Evolutionary conservation across 2,888 invertebrate genomes (phyloP).

Genomic region (Xanthostigma xanthostigma): DNA sequence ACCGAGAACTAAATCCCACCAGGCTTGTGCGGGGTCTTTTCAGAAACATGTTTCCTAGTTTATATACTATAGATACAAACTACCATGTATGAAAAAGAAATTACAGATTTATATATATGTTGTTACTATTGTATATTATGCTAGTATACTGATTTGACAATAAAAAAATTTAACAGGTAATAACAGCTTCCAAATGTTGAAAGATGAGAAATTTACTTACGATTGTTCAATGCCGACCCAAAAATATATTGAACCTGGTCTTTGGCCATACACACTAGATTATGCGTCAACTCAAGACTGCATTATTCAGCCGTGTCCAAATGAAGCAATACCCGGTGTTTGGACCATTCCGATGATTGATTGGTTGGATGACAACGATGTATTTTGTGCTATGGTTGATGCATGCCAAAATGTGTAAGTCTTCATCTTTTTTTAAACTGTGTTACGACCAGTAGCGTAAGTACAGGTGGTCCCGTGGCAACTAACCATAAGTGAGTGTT

Average conservation of each 20-base stretch:
- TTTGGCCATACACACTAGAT: conserved; percentile 51
- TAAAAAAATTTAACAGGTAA: conserved; percentile 21
- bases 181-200: conserved; percentile 32
- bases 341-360: conserved; percentile 47
- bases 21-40: too few species aligned
- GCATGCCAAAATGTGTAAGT: conserved; percentile 32
- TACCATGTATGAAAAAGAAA: too few species aligned
- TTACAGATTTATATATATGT: not conserved
- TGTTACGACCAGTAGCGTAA: too few species aligned
- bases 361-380: conserved; percentile 30
- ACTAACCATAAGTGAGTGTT: too few species aligned
- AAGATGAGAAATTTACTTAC: conserved; percentile 32
- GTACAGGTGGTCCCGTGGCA: too few species aligned
- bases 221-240: conserved; percentile 43
- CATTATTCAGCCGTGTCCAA: conserved; percentile 35
- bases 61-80: too few species aligned
- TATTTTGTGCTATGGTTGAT: conserved; percentile 40
- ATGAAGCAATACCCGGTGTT: conserved; percentile 29
- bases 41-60: too few species aligned
- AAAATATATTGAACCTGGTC: conserved; percentile 27
- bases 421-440: too few species aligned
- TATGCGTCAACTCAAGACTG: conserved; percentile 36
- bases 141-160: not conserved
- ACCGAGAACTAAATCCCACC: too few species aligned
- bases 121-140: not conserved